These are phyloP conservation scores for Oreochromis grahami DNA, from an alignment of 2,797 vertebrate species.

Conservation along the genomic window DNA sequence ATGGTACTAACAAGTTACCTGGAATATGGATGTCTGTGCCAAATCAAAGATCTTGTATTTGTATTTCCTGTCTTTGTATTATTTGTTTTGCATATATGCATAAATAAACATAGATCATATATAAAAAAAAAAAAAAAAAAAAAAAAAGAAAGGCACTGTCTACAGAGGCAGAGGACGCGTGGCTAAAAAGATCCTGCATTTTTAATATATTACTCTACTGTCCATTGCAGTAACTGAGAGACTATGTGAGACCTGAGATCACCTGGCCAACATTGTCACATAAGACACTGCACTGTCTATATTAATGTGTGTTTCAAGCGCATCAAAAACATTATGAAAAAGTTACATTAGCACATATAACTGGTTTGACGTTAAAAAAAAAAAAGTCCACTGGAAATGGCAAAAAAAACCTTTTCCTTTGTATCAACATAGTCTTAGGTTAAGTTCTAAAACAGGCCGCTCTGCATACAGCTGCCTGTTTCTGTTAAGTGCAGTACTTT, in stretches of 20 bases:
- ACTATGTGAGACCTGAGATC: background rate
- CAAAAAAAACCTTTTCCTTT: accelerated
- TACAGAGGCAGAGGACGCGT: background rate
- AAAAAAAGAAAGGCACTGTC: background rate
- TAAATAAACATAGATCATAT: no score
- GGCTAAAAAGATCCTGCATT: background rate
- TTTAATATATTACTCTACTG: background rate
- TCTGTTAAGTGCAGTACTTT: background rate
- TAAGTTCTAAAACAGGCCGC: background rate
- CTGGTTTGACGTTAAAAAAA: background rate
- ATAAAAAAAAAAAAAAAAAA: no score
- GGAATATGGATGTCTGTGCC: no score
- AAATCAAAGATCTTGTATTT: no score
- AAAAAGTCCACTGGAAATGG: background rate
- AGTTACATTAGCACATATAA: background rate
- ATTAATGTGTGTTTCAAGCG: background rate
- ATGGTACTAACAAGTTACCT: no score
- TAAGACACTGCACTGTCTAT: background rate
- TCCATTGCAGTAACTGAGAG: background rate
- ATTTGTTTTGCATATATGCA: no score
- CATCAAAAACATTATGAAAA: background rate
- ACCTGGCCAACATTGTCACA: background rate
- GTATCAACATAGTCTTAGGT: background rate
- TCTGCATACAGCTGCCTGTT: background rate
- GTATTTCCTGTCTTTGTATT: no score